phyloP scores from a whole-genome alignment of 2,888 invertebrate genomes.

The Pandemis corylana region DNA sequence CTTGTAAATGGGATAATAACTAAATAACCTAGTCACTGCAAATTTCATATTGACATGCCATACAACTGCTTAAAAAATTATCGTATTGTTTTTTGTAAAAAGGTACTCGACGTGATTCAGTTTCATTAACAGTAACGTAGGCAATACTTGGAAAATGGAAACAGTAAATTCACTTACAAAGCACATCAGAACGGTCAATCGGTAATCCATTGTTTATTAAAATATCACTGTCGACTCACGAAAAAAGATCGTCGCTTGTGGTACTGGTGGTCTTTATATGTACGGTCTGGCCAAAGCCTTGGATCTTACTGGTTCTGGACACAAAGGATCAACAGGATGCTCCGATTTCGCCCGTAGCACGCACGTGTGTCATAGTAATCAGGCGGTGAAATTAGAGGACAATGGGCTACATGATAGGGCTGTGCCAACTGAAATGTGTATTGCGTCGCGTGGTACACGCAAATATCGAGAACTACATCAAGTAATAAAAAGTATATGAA shows the following conservation, averaged over 20 bases:
- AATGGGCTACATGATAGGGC: slow-evolving; percentile 58
- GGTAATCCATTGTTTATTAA: slow-evolving; percentile 58
- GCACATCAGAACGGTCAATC: slow-evolving; percentile 57
- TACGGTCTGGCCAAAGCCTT: slow-evolving; percentile 55
- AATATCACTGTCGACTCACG: slow-evolving; percentile 19
- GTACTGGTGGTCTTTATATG: slow-evolving; percentile 36
- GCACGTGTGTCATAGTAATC: slow-evolving; percentile 62
- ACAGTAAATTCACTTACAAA: slow-evolving; percentile 59
- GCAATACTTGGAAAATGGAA: no score
- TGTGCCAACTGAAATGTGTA: slow-evolving; percentile 28
- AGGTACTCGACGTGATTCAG: no score
- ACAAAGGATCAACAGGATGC: slow-evolving; percentile 69
- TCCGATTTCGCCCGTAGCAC: slow-evolving; percentile 63
- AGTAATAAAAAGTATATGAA: not conserved
- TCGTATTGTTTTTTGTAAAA: no score
- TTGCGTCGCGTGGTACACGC: not conserved
- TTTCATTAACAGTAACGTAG: no score
- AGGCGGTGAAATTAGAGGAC: slow-evolving; percentile 51
- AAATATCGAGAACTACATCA: not conserved
- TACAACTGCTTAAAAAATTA: not conserved
- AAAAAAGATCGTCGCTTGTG: not conserved
- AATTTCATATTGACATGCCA: not conserved
- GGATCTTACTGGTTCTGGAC: slow-evolving; percentile 66
- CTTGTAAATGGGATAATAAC: no score
- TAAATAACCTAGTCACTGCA: not conserved